These are phyloP conservation scores for Sebastolobus alascanus DNA, from an alignment of 2,797 vertebrate species.

Conservation along the genomic window DNA sequence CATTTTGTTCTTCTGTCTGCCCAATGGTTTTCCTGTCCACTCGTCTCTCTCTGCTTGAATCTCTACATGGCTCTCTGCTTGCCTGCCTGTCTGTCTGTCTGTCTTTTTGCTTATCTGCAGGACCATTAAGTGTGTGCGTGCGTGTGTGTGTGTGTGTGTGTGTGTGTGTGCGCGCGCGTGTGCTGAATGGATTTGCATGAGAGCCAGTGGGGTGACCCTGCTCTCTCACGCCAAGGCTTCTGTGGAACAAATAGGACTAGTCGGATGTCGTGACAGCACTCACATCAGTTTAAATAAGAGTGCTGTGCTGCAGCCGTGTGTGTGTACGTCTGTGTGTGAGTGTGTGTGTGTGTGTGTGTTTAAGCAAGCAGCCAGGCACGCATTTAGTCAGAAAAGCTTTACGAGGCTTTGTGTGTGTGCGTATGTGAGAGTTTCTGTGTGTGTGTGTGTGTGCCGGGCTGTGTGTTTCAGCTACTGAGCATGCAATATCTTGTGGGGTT, in stretches of 20 bases:
- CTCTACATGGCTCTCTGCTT: conserved; percentile 20
- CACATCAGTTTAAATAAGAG: conserved; percentile 88
- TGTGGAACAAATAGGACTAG: conserved; percentile 85
- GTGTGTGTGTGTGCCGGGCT: conserved; percentile 28
- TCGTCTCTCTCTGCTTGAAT: conserved; percentile 24
- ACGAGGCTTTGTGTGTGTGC: conserved; percentile 57
- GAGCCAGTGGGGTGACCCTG: conserved; percentile 84
- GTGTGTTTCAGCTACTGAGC: conserved; percentile 69
- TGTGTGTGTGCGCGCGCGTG: conserved; percentile 39
- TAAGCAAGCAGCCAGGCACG: conserved; percentile 74
- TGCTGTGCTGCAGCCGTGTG: conserved; percentile 71
- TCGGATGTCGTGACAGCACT: conserved; percentile 91
- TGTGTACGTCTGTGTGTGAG: conserved; percentile 56
- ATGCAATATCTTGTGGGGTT: conserved; percentile 80
- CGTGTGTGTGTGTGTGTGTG: conserved; percentile 25
- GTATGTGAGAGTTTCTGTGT: conserved; percentile 26
- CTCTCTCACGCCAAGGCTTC: conserved; percentile 86
- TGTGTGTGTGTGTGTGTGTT: conserved; percentile 65
- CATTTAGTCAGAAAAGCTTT: conserved; percentile 76
- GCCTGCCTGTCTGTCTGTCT: conserved; percentile 55
- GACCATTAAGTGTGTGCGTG: conserved; percentile 62
- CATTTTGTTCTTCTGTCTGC: background rate
- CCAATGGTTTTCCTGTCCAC: conserved; percentile 20
- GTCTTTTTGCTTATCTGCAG: conserved; percentile 72
- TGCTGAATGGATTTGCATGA: conserved; percentile 85